These are phyloP conservation scores for Myoxocephalus aenaeus DNA, from an alignment of 2,797 vertebrate genomes.

Conservation along the genomic window DNA sequence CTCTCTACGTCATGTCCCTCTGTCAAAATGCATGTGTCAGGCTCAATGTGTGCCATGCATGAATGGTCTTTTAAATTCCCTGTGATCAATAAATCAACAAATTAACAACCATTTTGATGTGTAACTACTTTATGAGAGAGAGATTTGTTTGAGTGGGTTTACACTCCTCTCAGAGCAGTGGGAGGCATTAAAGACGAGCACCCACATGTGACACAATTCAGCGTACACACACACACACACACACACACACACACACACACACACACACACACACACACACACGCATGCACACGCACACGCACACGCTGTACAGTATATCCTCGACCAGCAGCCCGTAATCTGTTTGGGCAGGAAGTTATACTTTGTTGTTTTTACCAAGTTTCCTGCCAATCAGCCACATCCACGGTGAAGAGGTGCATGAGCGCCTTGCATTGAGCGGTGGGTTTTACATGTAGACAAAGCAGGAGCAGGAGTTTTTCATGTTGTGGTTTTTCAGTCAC, in stretches of 20 bases:
- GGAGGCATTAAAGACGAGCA: conserved; percentile 55
- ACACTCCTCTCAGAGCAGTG: conserved; percentile 49
- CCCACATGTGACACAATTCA: conserved; percentile 50
- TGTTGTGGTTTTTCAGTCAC: neutral
- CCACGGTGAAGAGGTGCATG: neutral
- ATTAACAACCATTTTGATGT: neutral
- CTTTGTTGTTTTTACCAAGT: neutral
- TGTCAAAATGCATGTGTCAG: neutral
- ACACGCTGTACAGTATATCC: neutral
- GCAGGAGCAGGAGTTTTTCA: neutral
- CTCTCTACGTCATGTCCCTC: neutral
- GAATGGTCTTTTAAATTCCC: neutral
- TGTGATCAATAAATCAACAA: neutral
- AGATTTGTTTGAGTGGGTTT: conserved; percentile 46
- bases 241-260: conserved; percentile 1
- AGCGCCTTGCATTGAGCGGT: neutral
- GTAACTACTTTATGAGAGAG: neutral
- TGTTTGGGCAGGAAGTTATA: neutral
- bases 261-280: conserved; percentile 11
- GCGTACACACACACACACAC: too few species aligned
- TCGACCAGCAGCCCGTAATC: neutral
- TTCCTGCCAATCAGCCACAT: neutral
- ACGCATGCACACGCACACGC: conserved; percentile 3
- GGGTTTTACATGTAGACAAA: neutral
- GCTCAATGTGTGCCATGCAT: neutral